phyloP scores from a whole-genome alignment of 2,888 invertebrate species.

The Mimas tiliae region DNA sequence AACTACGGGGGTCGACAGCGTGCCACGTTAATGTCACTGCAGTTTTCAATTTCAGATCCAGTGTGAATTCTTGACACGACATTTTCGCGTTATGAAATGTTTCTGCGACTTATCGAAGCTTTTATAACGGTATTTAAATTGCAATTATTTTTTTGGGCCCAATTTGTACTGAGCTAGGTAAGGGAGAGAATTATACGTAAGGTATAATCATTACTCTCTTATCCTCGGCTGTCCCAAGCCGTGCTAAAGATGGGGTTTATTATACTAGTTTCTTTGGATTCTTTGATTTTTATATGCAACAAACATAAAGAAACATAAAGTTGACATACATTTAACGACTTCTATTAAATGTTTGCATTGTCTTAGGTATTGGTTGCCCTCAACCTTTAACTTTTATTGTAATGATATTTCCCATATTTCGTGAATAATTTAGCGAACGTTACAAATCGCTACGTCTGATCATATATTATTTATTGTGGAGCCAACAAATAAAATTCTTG shows the following conservation, averaged over 20 bases:
- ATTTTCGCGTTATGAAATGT: constrained; percentile 22
- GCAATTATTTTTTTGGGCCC: not conserved
- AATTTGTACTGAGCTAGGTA: not conserved
- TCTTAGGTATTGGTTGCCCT: too few species aligned
- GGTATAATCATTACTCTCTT: too few species aligned
- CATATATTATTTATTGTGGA: not conserved
- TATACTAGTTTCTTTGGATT: too few species aligned
- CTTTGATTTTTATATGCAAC: too few species aligned
- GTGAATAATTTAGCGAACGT: not conserved
- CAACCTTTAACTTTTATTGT: too few species aligned
- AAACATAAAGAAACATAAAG: too few species aligned
- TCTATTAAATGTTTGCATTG: too few species aligned
- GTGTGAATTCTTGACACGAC: constrained; percentile 22
- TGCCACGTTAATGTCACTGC: constrained; percentile 26
- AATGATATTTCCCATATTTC: too few species aligned
- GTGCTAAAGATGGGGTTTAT: too few species aligned
- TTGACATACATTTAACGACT: too few species aligned
- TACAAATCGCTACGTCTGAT: not conserved
- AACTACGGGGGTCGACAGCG: constrained; percentile 45
- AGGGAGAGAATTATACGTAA: too few species aligned
- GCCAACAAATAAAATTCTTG: constrained; percentile 12
- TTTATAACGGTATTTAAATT: not conserved
- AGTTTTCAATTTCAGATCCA: constrained; percentile 27
- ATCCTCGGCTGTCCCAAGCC: too few species aligned
- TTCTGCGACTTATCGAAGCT: not conserved